Percentiles rank a stretch among this genome's conserved stretches.
Conservation (phyloP, 2,797 vertebrate species). For the Nyctalus aviator region DNA sequence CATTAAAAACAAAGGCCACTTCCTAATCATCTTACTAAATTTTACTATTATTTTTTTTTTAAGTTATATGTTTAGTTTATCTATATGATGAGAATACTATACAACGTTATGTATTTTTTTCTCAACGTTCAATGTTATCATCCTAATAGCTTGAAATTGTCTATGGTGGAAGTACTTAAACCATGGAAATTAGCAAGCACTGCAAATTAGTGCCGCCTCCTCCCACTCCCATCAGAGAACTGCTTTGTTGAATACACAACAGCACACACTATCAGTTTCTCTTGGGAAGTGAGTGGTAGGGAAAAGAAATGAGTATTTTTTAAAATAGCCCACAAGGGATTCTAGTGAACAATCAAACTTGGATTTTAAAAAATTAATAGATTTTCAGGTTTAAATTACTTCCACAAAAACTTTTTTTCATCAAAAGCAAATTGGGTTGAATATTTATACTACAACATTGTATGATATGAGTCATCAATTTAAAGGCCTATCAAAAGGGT, state of each 20-base stretch:
- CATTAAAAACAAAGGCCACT: conserved; percentile 56
- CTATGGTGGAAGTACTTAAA: conserved; percentile 30
- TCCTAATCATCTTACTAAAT: conserved; percentile 34
- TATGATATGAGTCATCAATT: conserved; percentile 33
- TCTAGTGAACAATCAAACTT: not conserved
- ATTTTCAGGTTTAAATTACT: conserved; percentile 59
- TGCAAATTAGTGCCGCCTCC: not conserved
- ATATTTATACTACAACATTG: conserved; percentile 36
- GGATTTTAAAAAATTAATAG: not conserved
- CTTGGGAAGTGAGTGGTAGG: conserved; percentile 9
- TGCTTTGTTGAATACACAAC: conserved; percentile 45
- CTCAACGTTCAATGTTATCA: conserved; percentile 1
- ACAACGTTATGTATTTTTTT: not conserved
- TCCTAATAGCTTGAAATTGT: conserved; percentile 14
- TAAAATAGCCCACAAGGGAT: conserved; percentile 1
- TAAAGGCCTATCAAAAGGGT: conserved; percentile 52
- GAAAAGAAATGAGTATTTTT: conserved; percentile 19
- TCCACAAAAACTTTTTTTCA: conserved; percentile 37
- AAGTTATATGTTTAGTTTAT: not conserved
- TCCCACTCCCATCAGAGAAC: not conserved
- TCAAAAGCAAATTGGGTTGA: conserved; percentile 44
- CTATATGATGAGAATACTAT: conserved; percentile 2
- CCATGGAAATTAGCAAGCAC: conserved; percentile 13
- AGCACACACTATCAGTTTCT: conserved; percentile 26
- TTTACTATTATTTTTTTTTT: not conserved